Evolutionary conservation across 2,113 vertebrate species (phyloP).

Genomic region (Prunella himalayana): DNA sequence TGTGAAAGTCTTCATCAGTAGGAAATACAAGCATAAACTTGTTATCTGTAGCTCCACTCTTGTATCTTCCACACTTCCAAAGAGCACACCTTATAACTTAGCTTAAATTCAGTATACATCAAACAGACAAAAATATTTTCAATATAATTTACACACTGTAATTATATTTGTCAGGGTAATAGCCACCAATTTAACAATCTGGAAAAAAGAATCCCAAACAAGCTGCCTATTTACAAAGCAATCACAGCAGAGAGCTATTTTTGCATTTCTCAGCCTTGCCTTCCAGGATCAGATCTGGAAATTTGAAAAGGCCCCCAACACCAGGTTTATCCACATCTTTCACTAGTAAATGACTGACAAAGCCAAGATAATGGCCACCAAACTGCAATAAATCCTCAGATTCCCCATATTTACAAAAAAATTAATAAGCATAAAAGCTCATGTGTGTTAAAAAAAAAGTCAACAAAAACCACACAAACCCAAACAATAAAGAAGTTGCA

Average conservation of each 20-base stretch:
- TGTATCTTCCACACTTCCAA: constrained; percentile 85
- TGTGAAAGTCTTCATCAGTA: constrained; percentile 85
- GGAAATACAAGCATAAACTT: constrained; percentile 81
- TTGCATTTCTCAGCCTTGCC: constrained; percentile 3
- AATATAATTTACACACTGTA: constrained; percentile 54
- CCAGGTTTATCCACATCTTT: neutral
- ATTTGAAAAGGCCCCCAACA: neutral
- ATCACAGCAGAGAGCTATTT: neutral
- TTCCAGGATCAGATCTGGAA: constrained; percentile 1
- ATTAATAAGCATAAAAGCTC: neutral
- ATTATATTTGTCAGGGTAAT: constrained; percentile 42
- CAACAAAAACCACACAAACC: neutral
- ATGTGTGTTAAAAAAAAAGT: fast-evolving
- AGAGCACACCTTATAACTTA: constrained; percentile 78
- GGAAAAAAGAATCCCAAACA: neutral
- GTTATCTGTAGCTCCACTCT: constrained; percentile 83
- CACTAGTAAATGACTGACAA: neutral
- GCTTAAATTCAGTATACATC: constrained; percentile 76
- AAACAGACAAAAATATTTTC: constrained; percentile 72
- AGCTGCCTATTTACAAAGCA: constrained; percentile 15
- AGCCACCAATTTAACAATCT: constrained; percentile 25
- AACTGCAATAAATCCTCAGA: neutral
- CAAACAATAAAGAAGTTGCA: neutral
- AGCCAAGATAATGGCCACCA: neutral
- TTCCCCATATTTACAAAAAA: neutral